Evolutionary conservation across 1,140 invertebrate species (phyloP).

Genomic region (Alviniconcha marisindica): DNA sequence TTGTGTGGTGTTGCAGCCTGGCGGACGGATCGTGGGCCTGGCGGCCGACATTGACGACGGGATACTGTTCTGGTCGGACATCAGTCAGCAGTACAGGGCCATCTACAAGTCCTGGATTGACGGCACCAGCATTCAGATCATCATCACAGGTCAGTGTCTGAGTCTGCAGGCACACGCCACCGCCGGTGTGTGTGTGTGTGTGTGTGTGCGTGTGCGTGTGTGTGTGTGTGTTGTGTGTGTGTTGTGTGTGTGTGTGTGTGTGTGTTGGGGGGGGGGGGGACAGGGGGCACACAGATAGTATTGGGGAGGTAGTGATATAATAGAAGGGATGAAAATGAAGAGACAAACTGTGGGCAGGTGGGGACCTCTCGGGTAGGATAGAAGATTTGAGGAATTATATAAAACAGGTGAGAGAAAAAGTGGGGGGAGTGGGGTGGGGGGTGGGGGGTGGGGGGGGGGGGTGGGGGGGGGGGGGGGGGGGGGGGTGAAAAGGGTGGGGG

Average conservation of each 20-base stretch:
- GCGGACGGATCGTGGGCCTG: constrained; percentile 58
- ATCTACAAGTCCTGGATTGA: constrained; percentile 56
- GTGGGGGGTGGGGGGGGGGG: background rate
- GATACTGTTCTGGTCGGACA: constrained; percentile 64
- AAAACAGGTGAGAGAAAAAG: background rate
- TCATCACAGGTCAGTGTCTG: constrained; percentile 51
- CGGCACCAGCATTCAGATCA: constrained; percentile 49
- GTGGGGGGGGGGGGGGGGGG: background rate
- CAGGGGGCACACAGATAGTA: no score
- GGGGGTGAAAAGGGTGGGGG: background rate
- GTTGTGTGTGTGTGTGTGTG: constrained; percentile 20
- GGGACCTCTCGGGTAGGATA: no score
- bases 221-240: constrained; percentile 15
- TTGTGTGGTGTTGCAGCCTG: constrained; percentile 51
- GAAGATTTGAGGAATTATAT: no score
- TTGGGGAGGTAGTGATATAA: background rate
- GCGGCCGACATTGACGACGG: constrained; percentile 56
- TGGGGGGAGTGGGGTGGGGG: background rate
- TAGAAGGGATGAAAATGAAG: background rate
- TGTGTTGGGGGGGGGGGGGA: background rate
- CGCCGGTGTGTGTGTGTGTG: no score
- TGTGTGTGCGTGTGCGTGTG: constrained; percentile 14
- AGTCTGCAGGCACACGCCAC: background rate
- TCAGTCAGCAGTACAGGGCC: constrained; percentile 49
- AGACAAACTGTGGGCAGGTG: background rate